Base-by-base conservation (phyloP, 2,888 invertebrate species). In the Callinectes sapidus region DNA sequence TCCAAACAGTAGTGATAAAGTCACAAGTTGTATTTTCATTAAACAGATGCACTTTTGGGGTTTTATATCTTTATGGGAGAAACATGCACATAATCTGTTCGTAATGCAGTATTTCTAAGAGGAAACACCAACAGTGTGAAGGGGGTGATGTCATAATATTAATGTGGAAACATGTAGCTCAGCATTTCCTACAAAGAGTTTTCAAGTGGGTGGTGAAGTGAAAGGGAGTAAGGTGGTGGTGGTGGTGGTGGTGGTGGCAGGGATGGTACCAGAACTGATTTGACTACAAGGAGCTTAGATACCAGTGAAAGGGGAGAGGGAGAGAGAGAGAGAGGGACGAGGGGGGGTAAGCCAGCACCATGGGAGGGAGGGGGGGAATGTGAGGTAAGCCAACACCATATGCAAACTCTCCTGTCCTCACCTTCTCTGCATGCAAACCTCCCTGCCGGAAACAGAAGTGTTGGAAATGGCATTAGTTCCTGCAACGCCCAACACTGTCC, bases 391-490 rank as follows among this genome's bases (percentile, higher is more conserved):
- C 86, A 86, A 86, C 35, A 39, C 54, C 55, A 39, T 32, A 54
- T 81, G n/a, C 54, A 35, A n/a, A 85, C 39, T 48, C 39, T 28
- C 81, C 71, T n/a, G 54, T 71, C 39, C 85, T 95, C 95, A 94
- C 94, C 93, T 93, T 93, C 90, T 93, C 93, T 16, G 91, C 87
- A 91, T 93, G 93, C 93, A 93, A 93, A 85, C 90, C 93, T 90
- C 90, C 90, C 93, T 93, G 91, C 90, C 85, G 88, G 89, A 91
- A 71, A 88, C 39, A 92, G 55, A 92, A 48, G 48, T 77, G 39
- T 89, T 92, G 89, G 89, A 89, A 89, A 92, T 55, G 81, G 92
- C 89, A 92, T 92, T 87, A 91, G 91, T 91, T 66, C 81, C 81
- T 81, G 81, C 81, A 32, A 81, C 81, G 35, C 81, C 81, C 81